Base-by-base conservation (phyloP, 2,113 vertebrate species). In the Albula goreensis region DNA sequence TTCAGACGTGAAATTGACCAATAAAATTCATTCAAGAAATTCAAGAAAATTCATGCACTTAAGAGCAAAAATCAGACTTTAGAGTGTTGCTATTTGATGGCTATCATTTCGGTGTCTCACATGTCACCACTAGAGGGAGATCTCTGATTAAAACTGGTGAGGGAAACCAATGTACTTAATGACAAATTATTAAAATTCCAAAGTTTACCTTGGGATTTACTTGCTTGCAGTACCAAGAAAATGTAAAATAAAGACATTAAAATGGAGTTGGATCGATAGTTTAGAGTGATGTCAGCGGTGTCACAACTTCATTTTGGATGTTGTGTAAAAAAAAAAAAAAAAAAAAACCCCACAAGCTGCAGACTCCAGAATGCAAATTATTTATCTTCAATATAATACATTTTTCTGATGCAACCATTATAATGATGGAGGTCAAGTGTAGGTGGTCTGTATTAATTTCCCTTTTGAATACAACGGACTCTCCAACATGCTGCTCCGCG, bases 101-200 rank as follows among this genome's bases (percentile, higher is more conserved):
- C 31, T 41, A 31, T 31, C 7, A 13, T 66, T 66, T 13, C 17
- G 7, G 31, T n/a, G 41, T 83, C 60, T 31, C 10, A 25, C 53
- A 15, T 60, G 19, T 10, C 31, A 63, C 50, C 82, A 83, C 82
- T 66, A 83, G 82, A 63, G 82, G 82, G 25, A 60, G 60, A 63
- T 22, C 17, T 41, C 57, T 17, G 31, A 11, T 63, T 8, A 74
- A 31, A 3, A 22, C 80, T 41, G 2, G 48, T 25, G 5, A 53
- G 10, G 80, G 50, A 81, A 31, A 7, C 50, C 50, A 50, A 9
- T 19, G 50, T 41, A 4, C 25, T 50, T 52, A 5, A 22, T 52
- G 50, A 56, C 80, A 49, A 79, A 48, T 15, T 7, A 17, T 17
- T 81, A 2, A 50, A 56, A 81, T 53, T 8, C 51, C n/a, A 8